These are phyloP conservation scores for Temnopleurus reevesii DNA, from an alignment of 53 echinoderm and acorn worm species.

Conservation along the genomic window DNA sequence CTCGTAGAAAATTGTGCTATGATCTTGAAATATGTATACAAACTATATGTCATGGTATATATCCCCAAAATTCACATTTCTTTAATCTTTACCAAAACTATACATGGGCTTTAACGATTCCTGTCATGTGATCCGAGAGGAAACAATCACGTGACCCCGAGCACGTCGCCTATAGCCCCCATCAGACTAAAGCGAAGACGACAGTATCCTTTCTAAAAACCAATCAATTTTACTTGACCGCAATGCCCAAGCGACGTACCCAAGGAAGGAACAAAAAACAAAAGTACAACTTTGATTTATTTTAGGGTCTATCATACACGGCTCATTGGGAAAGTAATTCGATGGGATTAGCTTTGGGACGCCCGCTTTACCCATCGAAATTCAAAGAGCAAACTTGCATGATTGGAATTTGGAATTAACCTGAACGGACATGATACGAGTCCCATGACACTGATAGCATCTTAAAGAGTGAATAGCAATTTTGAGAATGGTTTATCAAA, in stretches of 20 bases:
- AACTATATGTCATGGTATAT: too few species aligned
- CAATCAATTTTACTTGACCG: not conserved
- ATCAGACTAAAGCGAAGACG: not conserved
- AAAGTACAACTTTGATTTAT: not conserved
- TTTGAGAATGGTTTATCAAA: too few species aligned
- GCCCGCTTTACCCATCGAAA: not conserved
- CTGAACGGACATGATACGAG: not conserved
- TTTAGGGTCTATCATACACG: not conserved
- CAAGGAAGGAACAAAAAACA: not conserved
- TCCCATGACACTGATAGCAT: too few species aligned
- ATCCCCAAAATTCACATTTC: too few species aligned
- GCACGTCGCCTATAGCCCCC: too few species aligned
- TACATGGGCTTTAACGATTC: too few species aligned
- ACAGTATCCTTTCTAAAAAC: not conserved
- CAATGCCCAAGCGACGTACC: not conserved
- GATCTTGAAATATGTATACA: too few species aligned
- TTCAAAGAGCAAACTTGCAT: not conserved
- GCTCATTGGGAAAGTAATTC: slow-evolving; percentile 3
- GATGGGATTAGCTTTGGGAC: not conserved
- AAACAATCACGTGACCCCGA: too few species aligned
- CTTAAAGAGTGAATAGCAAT: too few species aligned
- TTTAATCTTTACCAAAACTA: too few species aligned
- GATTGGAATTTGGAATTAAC: not conserved
- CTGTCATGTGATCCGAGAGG: too few species aligned
- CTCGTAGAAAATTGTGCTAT: too few species aligned